Conservation (phyloP, 1,140 invertebrate species). For the Zaprionus capensis region DNA sequence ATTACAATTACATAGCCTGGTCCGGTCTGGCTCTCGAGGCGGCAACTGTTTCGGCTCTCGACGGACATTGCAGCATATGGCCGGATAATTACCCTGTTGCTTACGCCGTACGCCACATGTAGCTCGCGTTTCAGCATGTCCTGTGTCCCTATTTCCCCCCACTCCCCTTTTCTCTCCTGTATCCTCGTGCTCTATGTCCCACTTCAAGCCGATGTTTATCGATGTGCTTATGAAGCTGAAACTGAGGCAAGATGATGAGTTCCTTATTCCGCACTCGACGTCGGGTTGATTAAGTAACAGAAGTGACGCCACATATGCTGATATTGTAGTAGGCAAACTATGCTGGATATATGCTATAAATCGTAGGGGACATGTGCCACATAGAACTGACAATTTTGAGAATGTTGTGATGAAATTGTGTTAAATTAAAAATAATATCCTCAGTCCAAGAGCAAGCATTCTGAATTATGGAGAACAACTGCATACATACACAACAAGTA, state of each 20-base stretch:
- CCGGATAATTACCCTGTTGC: constrained; percentile 77
- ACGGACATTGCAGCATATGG: constrained; percentile 75
- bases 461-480: constrained; percentile 6
- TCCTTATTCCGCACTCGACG: constrained; percentile 21
- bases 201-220: constrained; percentile 63
- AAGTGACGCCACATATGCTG: constrained; percentile 17
- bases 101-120: constrained; percentile 40
- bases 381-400: neutral
- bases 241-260: constrained; percentile 45
- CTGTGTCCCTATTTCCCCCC: neutral
- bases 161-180: neutral
- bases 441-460: constrained; percentile 2
- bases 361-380: neutral
- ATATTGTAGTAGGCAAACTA: constrained; percentile 5
- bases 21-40: constrained; percentile 18
- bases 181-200: constrained; percentile 24
- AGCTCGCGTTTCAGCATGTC: constrained; percentile 56
- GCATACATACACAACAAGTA: neutral
- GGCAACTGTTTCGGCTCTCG: constrained; percentile 43
- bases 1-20: constrained; percentile 70
- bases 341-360: neutral
- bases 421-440: constrained; percentile 14
- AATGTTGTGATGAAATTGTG: constrained; percentile 9
- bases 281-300: constrained; percentile 43
- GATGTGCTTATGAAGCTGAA: constrained; percentile 53